Conservation (phyloP, 2,113 vertebrate genomes). For the Serilophus lunatus region DNA sequence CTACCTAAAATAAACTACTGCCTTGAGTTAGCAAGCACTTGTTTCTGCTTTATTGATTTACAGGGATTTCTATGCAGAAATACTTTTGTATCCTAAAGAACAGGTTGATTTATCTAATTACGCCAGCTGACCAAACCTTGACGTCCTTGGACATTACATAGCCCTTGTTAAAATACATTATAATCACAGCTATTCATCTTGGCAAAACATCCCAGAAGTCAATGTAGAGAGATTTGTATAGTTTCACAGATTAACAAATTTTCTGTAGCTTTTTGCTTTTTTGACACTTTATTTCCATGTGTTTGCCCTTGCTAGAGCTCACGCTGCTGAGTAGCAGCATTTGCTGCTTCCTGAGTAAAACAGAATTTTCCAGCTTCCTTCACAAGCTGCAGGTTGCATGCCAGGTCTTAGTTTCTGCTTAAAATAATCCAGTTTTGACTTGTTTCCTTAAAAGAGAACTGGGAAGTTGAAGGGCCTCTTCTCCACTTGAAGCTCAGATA, state of each 20-base stretch:
- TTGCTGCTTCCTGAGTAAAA: neutral
- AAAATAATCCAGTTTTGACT: neutral
- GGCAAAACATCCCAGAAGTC: neutral
- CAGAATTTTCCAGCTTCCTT: neutral
- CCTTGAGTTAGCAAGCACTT: neutral
- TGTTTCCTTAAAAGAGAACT: neutral
- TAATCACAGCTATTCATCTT: neutral
- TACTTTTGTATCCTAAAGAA: neutral
- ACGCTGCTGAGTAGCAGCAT: neutral
- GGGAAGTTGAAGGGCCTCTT: neutral
- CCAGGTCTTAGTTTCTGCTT: neutral
- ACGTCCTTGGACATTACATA: rapidly evolving
- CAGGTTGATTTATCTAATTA: neutral
- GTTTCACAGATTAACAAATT: neutral
- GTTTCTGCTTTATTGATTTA: neutral
- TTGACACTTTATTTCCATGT: neutral
- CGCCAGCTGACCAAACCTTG: neutral
- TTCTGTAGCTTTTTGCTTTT: neutral
- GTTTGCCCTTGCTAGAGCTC: neutral
- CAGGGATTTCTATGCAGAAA: neutral
- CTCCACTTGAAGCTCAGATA: neutral
- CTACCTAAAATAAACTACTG: neutral
- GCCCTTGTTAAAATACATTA: neutral
- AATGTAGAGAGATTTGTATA: neutral
- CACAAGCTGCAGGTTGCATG: neutral